Evolutionary conservation across 2,888 invertebrate species (phyloP), one percentile per base, ranked within the genome.

Genomic region (Drosophila aldrichi): DNA sequence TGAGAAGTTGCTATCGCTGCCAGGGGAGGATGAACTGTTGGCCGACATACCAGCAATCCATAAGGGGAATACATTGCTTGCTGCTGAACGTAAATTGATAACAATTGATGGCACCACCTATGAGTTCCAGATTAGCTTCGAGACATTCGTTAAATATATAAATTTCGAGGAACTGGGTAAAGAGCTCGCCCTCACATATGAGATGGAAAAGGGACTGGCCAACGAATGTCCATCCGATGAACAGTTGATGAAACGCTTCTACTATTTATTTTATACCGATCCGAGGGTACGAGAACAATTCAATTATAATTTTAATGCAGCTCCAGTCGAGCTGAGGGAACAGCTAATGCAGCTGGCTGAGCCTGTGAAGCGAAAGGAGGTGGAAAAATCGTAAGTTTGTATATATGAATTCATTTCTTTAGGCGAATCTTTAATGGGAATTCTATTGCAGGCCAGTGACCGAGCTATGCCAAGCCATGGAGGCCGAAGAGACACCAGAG

Each of bases 221-320:
- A n/a, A 4, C 10, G 29, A 46, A 1, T 38, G 0, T 10, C 20
- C 49, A 25, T 49, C 10, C 16, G 43, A 48, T 29, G 43, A 25
- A 2, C 14, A 58, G 9, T 12, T 56, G 12, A 51, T 75, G 14
- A 60, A 54, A 20, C 52, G 60, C 22, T 72, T 68, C 25, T 76
- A 75, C 44, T n/a, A 54, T 38, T 32, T 48, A 9, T 76, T 72
- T 32, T 76, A 76, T 14, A 29, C 56, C 7, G 20, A 76, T 1
- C 18, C 41, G 7, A n/a, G 20, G 12, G 12, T 70, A 14, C 51
- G 66, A 3, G 32, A 40, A 2, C 29, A 32, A 40, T 73, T 44
- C n/a, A 66, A 64, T 25, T 62, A 20, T 2, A 58, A 67, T 59
- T 74, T 77, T 8, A 48, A 67, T 34, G 46, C 61, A n/a, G 77